Evolutionary conservation across 2,797 vertebrate genomes (phyloP).

Genomic region (Netta rufina): DNA sequence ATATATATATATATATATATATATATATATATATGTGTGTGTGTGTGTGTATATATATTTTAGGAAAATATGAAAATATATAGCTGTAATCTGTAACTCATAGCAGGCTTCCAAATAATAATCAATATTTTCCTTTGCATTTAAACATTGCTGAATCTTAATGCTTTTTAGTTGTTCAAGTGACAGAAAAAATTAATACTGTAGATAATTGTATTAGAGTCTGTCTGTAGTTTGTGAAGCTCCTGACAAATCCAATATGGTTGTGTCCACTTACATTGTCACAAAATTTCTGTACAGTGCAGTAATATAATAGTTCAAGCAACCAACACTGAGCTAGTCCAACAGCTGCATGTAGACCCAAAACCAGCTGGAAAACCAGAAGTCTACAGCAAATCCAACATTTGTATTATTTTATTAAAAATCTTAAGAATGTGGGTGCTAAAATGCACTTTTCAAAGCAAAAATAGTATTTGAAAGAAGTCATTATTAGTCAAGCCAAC

Average conservation of each 20-base stretch:
- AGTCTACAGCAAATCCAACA: background rate
- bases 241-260: background rate
- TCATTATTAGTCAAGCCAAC: background rate
- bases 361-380: background rate
- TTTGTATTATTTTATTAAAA: background rate
- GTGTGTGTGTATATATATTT: too few relatives aligned
- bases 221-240: background rate
- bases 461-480: background rate
- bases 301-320: background rate
- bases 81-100: conserved; percentile 16
- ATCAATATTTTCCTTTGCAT: conserved; percentile 42
- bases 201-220: background rate
- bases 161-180: background rate
- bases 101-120: background rate
- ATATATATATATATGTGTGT: too few relatives aligned
- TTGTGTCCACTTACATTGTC: background rate
- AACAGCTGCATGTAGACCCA: background rate
- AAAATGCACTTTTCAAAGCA: background rate
- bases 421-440: background rate
- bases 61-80: conserved; percentile 23
- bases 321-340: background rate
- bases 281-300: background rate
- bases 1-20: too few relatives aligned
- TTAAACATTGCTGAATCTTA: conserved; percentile 21
- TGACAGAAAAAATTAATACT: conserved; percentile 10